Percentiles rank a stretch among this genome's conserved stretches.
Evolutionary conservation across 2,888 invertebrate species (phyloP).

Genomic region (Drosophila merina): DNA sequence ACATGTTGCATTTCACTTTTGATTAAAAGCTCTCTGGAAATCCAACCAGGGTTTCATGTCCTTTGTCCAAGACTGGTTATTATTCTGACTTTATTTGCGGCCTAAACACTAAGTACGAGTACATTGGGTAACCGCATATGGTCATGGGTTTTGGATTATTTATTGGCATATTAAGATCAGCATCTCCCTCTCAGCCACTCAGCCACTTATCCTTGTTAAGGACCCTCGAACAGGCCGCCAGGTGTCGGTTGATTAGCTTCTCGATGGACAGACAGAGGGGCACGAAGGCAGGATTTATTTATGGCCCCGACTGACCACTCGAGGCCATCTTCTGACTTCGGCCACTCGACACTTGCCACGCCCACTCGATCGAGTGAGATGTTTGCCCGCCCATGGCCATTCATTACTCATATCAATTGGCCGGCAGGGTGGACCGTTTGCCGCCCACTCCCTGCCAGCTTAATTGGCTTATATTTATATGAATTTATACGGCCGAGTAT

Average conservation of each 20-base stretch:
- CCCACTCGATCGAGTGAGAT: constrained; percentile 6
- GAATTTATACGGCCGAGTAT: constrained; percentile 11
- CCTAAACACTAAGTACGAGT: neutral
- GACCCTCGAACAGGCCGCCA: constrained; percentile 11
- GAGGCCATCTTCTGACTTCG: constrained; percentile 11
- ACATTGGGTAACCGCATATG: constrained; percentile 4
- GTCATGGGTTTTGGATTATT: constrained; percentile 11
- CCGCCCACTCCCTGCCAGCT: constrained; percentile 9
- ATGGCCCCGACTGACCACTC: constrained; percentile 27
- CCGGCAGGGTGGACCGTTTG: constrained; percentile 11
- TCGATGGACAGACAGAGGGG: constrained; percentile 7
- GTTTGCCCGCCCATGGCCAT: constrained; percentile 30
- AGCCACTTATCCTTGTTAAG: constrained; percentile 7
- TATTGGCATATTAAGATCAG: constrained; percentile 11
- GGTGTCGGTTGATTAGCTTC: constrained; percentile 17
- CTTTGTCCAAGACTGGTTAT: neutral
- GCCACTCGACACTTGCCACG: constrained; percentile 24
- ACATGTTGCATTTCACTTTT: neutral
- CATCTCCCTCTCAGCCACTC: neutral
- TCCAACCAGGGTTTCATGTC: neutral
- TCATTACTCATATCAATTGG: constrained; percentile 50
- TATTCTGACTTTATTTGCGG: neutral
- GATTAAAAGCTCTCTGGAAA: neutral
- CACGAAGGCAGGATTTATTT: constrained; percentile 38
- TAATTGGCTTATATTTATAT: constrained; percentile 54